Conservation (phyloP, 2,797 vertebrate genomes). For the Cryptoblepharus egeriae region DNA sequence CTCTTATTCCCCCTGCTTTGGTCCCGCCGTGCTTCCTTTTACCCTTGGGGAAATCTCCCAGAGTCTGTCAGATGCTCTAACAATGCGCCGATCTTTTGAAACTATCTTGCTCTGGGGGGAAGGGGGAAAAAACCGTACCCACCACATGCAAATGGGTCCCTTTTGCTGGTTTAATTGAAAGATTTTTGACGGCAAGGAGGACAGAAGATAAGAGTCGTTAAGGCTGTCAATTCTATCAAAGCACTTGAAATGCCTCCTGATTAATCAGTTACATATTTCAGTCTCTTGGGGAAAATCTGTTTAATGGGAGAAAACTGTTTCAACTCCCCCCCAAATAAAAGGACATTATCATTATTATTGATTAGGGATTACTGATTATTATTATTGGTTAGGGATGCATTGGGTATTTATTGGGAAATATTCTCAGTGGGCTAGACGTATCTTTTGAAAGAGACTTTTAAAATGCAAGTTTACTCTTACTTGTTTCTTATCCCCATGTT, state of each 20-base stretch:
- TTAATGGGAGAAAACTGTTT: neutral
- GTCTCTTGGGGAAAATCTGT: neutral
- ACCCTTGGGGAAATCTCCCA: conserved; percentile 29
- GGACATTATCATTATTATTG: neutral
- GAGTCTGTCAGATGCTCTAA: neutral
- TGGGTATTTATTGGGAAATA: neutral
- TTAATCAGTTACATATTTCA: neutral
- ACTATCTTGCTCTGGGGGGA: neutral
- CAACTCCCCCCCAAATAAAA: neutral
- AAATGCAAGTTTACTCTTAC: neutral
- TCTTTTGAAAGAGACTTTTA: neutral
- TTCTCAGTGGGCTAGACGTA: neutral
- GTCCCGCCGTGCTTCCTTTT: conserved; percentile 4
- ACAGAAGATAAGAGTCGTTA: neutral
- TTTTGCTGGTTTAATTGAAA: neutral
- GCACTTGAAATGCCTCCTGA: neutral
- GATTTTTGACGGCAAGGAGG: neutral
- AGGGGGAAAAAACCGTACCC: neutral
- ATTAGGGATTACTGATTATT: neutral
- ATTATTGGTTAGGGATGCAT: neutral
- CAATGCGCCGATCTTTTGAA: neutral
- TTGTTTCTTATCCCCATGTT: neutral
- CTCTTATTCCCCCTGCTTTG: neutral
- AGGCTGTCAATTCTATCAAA: neutral
- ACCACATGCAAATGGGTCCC: conserved; percentile 7